These are phyloP conservation scores for Todus mexicanus DNA, from an alignment of 2,797 vertebrate species.

Conservation along the genomic window DNA sequence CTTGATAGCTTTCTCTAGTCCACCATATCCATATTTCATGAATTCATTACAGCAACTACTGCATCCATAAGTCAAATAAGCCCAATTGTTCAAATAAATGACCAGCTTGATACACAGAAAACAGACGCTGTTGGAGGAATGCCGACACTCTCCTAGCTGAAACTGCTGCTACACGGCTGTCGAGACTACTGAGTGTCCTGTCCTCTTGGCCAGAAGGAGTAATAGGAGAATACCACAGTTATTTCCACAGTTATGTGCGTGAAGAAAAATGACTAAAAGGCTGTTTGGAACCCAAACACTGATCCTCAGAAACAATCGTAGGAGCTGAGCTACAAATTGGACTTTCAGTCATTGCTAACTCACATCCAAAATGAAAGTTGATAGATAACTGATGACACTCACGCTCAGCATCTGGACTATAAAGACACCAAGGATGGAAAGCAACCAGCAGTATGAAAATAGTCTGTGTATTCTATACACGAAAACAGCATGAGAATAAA, in stretches of 20 bases:
- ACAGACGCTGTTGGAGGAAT: background rate
- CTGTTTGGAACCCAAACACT: background rate
- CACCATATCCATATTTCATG: slow-evolving; percentile 27
- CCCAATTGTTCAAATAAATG: background rate
- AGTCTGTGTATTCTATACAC: background rate
- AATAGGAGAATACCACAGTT: background rate
- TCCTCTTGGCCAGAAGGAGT: background rate
- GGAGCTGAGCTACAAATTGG: background rate
- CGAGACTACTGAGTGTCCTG: background rate
- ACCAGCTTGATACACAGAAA: background rate
- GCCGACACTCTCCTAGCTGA: background rate
- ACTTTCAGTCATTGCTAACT: background rate
- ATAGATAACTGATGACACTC: background rate
- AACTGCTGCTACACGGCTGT: background rate
- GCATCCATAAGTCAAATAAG: slow-evolving; percentile 12
- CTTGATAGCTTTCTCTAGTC: slow-evolving; percentile 38
- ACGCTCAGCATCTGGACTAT: background rate
- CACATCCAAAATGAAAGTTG: background rate
- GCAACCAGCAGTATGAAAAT: background rate
- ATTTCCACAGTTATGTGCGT: background rate
- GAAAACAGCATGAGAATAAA: background rate
- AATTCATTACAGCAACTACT: slow-evolving; percentile 14
- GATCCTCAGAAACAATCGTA: background rate
- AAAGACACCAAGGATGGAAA: fast-evolving
- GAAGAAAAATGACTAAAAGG: background rate